phyloP scores from a whole-genome alignment of 2,113 vertebrate genomes.

The Pygoscelis antarcticus region DNA sequence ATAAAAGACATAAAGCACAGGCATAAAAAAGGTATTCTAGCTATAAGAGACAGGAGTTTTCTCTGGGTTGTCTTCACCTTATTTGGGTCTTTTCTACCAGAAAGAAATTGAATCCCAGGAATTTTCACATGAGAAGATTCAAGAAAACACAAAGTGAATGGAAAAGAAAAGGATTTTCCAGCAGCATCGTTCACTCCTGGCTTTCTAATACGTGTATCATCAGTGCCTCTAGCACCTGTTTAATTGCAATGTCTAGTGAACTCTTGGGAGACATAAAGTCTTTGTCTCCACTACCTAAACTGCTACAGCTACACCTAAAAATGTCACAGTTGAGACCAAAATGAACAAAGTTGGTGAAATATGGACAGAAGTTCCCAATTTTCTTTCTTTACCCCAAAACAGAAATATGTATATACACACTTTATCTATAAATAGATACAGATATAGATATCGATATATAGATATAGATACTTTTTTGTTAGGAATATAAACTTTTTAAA shows the following conservation, averaged over 20 bases:
- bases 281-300: background rate
- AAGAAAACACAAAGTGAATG: background rate
- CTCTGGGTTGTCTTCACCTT: background rate
- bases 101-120: background rate
- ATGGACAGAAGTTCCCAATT: background rate
- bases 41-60: background rate
- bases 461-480: background rate
- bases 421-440: background rate
- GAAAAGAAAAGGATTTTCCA: background rate
- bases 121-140: background rate
- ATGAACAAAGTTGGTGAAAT: background rate
- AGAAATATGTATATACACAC: background rate
- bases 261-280: background rate
- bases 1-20: background rate
- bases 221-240: background rate
- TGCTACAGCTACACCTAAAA: background rate
- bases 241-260: background rate
- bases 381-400: background rate
- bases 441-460: background rate
- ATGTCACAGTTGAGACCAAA: background rate
- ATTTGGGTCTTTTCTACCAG: background rate
- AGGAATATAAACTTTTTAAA: background rate
- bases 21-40: background rate
- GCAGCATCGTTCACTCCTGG: background rate
- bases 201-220: background rate